Conservation (phyloP, 1,140 invertebrate genomes). For the Batillaria attramentaria region DNA sequence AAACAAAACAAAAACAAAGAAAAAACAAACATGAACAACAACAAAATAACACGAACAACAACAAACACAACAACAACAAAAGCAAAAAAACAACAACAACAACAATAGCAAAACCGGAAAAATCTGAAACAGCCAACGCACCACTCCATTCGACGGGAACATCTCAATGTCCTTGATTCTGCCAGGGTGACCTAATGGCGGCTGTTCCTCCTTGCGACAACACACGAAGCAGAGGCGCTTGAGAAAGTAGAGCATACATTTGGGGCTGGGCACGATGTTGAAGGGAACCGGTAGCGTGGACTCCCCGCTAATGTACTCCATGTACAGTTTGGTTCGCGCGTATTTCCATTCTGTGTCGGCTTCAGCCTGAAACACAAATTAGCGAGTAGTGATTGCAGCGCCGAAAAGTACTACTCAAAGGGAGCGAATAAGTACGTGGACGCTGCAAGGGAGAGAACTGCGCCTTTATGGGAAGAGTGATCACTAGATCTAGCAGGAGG, state of each 20-base stretch:
- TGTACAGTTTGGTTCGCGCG: slow-evolving; percentile 94
- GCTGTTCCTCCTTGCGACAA: slow-evolving; percentile 66
- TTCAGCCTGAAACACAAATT: slow-evolving; percentile 87
- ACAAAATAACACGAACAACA: not conserved
- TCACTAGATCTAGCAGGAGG: too few species aligned
- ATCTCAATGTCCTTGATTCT: slow-evolving; percentile 61
- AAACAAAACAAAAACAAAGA: not conserved
- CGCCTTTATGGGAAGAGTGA: too few species aligned
- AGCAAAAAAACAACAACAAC: not conserved
- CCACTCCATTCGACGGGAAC: slow-evolving; percentile 37
- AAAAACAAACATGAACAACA: not conserved
- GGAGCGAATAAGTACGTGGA: too few species aligned
- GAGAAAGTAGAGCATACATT: slow-evolving; percentile 82
- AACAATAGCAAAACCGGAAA: not conserved
- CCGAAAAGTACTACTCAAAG: too few species aligned
- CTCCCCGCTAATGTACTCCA: slow-evolving; percentile 98
- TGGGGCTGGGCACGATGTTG: slow-evolving; percentile 78
- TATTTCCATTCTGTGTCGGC: slow-evolving; percentile 99
- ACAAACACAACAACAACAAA: not conserved
- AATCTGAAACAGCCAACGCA: not conserved
- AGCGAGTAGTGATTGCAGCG: too few species aligned
- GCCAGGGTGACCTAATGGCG: slow-evolving; percentile 52
- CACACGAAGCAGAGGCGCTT: slow-evolving; percentile 86
- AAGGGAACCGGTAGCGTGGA: slow-evolving; percentile 96
- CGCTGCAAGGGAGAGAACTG: too few species aligned